Percentiles rank a stretch among this genome's conserved stretches.
phyloP scores from a whole-genome alignment of 2,888 invertebrate genomes.

The Standfussiana lucernea region DNA sequence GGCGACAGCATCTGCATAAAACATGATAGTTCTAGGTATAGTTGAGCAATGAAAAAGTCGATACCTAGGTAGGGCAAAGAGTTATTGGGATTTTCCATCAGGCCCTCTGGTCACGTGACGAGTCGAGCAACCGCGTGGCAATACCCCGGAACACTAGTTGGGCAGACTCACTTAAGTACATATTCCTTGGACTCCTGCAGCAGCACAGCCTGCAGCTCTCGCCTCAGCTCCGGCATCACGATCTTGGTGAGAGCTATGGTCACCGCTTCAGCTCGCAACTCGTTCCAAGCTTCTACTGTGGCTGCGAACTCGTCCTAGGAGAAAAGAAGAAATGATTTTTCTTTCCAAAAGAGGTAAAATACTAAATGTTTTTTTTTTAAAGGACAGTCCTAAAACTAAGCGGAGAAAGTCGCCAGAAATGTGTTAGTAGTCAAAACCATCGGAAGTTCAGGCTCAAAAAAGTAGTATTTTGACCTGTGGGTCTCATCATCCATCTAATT shows the following conservation, averaged over 20 bases:
- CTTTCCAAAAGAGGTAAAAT: not conserved
- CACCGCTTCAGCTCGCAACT: slow-evolving; percentile 96
- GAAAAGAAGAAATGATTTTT: not conserved
- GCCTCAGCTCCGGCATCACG: slow-evolving; percentile 96
- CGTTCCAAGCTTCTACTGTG: slow-evolving; percentile 98
- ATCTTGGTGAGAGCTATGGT: slow-evolving; percentile 96
- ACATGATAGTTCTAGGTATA: not conserved
- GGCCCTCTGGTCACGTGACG: not conserved
- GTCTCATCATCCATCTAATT: not conserved
- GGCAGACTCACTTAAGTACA: slow-evolving; percentile 91
- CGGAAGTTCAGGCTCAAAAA: not conserved
- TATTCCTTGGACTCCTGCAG: slow-evolving; percentile 96
- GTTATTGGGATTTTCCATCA: not conserved
- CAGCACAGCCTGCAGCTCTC: slow-evolving; percentile 95
- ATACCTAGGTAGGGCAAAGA: accelerated
- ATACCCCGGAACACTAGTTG: not conserved
- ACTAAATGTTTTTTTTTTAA: not conserved
- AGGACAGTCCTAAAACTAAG: not conserved
- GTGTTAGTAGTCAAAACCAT: not conserved
- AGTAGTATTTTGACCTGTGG: not conserved
- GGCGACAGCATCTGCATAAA: slow-evolving; percentile 93
- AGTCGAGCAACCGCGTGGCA: not conserved
- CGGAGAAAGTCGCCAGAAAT: not conserved
- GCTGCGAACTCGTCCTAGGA: slow-evolving; percentile 97
- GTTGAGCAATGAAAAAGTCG: not conserved